Conservation (phyloP, 2,113 vertebrate species). For the Amazona guildingii region DNA sequence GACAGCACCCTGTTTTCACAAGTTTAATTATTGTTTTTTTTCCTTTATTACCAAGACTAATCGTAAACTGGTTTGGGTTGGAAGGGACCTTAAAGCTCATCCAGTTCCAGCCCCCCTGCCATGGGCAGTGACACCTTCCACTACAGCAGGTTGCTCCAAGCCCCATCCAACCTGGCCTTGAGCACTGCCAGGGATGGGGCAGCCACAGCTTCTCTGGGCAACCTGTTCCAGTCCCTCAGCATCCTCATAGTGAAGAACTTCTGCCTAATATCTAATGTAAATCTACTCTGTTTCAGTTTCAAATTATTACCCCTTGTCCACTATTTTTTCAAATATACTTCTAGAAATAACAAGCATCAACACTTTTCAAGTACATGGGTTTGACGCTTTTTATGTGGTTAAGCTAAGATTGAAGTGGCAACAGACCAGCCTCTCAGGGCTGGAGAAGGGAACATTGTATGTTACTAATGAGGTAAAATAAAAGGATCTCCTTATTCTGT, state of each 20-base stretch:
- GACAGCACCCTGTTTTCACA: background rate
- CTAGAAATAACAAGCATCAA: background rate
- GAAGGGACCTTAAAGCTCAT: too few species aligned
- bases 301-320: background rate
- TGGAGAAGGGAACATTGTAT: background rate
- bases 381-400: background rate
- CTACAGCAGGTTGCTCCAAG: background rate
- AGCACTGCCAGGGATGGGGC: background rate
- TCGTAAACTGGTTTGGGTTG: background rate
- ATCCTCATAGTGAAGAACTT: background rate
- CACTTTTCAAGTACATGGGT: background rate
- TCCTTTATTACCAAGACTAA: background rate
- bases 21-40: background rate
- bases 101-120: too few species aligned
- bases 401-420: background rate
- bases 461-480: background rate
- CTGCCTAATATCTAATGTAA: background rate
- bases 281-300: background rate
- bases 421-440: background rate
- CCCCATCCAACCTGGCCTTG: background rate
- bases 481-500: background rate
- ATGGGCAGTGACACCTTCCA: too few species aligned
- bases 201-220: background rate
- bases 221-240: background rate
- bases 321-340: background rate